phyloP scores from a whole-genome alignment of 2,888 invertebrate species.

The Cyclophora punctaria region DNA sequence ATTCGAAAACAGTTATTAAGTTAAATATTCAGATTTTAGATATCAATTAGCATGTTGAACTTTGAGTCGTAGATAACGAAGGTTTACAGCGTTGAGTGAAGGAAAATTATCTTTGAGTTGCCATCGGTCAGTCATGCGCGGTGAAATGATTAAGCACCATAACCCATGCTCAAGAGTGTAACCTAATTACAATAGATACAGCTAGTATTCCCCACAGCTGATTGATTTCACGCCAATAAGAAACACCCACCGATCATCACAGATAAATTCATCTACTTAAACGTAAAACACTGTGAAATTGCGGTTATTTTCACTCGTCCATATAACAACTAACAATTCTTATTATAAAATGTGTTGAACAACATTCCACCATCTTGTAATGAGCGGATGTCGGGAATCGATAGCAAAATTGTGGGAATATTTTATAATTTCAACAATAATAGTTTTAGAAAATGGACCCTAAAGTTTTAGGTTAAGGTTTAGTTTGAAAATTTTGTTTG shows the following conservation, averaged over 20 bases:
- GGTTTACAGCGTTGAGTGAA: no score
- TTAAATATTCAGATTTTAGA: no score
- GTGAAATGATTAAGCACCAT: no score
- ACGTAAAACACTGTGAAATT: constrained; percentile 25
- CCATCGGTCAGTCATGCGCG: no score
- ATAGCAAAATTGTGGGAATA: constrained; percentile 65
- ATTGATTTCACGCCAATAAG: constrained; percentile 8
- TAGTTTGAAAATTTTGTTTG: constrained; percentile 20
- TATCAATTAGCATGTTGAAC: no score
- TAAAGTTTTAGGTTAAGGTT: constrained; percentile 4
- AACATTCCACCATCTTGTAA: constrained; percentile 68
- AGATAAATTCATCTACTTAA: constrained; percentile 20
- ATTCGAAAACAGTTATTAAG: no score
- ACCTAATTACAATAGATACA: no score
- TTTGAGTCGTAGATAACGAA: not conserved
- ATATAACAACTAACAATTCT: constrained; percentile 45
- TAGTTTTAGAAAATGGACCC: not conserved
- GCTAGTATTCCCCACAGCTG: not conserved
- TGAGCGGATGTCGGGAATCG: constrained; percentile 69
- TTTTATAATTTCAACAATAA: constrained; percentile 45
- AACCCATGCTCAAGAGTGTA: no score
- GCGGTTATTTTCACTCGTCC: constrained; percentile 39
- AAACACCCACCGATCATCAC: constrained; percentile 13
- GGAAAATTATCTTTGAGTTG: no score
- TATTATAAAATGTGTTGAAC: constrained; percentile 60